Percentiles rank a stretch among this genome's conserved stretches.
These are phyloP conservation scores for Menidia menidia DNA, from an alignment of 2,797 vertebrate species.

Conservation along the genomic window DNA sequence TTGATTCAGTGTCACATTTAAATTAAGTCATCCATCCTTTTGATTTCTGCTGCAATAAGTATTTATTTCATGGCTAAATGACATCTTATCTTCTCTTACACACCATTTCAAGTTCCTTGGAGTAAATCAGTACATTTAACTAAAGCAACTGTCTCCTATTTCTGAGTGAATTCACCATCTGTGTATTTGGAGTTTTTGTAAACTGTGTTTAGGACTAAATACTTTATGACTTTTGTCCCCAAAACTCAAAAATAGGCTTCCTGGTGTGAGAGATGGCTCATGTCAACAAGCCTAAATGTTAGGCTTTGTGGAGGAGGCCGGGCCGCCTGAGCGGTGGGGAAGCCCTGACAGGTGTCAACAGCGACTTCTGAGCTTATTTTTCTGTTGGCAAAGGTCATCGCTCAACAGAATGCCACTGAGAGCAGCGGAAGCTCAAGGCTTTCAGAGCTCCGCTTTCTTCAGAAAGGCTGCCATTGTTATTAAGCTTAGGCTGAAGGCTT, in stretches of 20 bases:
- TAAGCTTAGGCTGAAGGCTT: slow-evolving; percentile 40
- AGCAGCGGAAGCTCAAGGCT: slow-evolving; percentile 43
- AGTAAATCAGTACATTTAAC: too few relatives aligned
- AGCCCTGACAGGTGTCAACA: slow-evolving; percentile 71
- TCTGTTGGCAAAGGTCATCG: slow-evolving; percentile 78
- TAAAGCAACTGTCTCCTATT: too few relatives aligned
- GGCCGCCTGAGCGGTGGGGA: slow-evolving; percentile 63
- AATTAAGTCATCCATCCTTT: too few relatives aligned
- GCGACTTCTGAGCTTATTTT: slow-evolving; percentile 73
- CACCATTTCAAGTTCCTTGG: too few relatives aligned
- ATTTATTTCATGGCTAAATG: neutral
- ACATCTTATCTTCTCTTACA: too few relatives aligned
- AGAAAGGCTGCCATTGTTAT: slow-evolving; percentile 39
- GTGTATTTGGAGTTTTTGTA: too few relatives aligned
- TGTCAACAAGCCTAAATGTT: slow-evolving; percentile 53
- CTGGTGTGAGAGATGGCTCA: slow-evolving; percentile 36
- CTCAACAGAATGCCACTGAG: slow-evolving; percentile 49
- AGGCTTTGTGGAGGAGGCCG: slow-evolving; percentile 54
- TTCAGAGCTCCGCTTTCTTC: slow-evolving; percentile 38
- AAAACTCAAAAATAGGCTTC: slow-evolving; percentile 33
- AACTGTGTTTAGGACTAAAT: too few relatives aligned
- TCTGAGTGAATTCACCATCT: too few relatives aligned
- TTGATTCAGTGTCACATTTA: too few relatives aligned
- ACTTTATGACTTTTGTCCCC: slow-evolving; percentile 8
- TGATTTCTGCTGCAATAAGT: too few relatives aligned